A percentile compares a stretch with the other conserved stretches of the same genome.
Evolutionary conservation across 2,888 invertebrate genomes (phyloP).

Genomic region (Fissipunctia ypsillon): DNA sequence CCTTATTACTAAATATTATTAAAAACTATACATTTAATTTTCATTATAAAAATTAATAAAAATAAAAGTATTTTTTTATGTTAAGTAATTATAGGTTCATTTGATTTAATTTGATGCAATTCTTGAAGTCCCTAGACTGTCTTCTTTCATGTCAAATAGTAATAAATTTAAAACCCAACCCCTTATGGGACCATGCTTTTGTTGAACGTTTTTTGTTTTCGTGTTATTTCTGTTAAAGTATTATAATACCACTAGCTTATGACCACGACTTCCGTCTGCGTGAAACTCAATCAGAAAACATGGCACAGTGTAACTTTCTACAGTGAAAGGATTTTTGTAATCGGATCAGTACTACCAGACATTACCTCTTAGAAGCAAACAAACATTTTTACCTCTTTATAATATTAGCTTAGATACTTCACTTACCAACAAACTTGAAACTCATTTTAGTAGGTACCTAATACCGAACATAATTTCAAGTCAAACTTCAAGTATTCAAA

Average conservation of each 20-base stretch:
- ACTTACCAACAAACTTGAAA: background rate
- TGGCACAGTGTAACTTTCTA: background rate
- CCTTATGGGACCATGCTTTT: background rate
- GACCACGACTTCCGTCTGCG: background rate
- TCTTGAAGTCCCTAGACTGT: no score
- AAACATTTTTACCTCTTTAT: no score
- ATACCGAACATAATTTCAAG: background rate
- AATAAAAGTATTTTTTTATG: no score
- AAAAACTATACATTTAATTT: no score
- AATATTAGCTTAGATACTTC: no score
- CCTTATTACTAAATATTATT: background rate
- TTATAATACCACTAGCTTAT: background rate
- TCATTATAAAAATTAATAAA: no score
- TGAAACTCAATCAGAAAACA: background rate
- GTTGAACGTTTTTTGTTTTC: no score
- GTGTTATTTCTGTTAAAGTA: background rate
- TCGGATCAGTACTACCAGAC: no score
- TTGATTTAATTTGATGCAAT: no score
- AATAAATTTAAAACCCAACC: background rate
- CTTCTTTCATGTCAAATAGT: background rate
- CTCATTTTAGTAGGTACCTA: background rate
- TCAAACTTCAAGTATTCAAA: slow-evolving; percentile 2
- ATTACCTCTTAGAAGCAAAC: no score
- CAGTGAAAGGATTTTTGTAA: background rate
- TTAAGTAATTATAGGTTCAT: no score